Conservation (phyloP, 2,113 vertebrate genomes). For the Cryptomyrus ogoouensis region DNA sequence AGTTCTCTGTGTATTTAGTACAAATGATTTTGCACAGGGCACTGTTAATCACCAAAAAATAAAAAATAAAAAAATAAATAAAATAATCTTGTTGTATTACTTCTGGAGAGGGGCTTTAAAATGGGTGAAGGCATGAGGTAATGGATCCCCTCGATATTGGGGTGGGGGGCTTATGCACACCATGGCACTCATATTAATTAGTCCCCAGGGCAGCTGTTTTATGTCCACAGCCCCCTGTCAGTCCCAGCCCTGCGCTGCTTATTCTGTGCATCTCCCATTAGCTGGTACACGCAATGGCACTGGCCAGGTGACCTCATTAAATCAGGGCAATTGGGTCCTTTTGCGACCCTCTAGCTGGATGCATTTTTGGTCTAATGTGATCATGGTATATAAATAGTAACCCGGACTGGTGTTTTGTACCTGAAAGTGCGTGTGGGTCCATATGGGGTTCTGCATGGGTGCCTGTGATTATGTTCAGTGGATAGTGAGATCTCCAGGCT, state of each 20-base stretch:
- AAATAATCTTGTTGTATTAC: background rate
- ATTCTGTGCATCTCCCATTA: background rate
- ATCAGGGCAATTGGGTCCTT: background rate
- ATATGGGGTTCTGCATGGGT: constrained; percentile 1
- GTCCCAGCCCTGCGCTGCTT: constrained; percentile 32
- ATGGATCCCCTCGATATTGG: background rate
- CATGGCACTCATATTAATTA: constrained; percentile 29
- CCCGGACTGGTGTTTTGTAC: background rate
- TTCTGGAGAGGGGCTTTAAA: background rate
- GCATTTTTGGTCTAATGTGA: background rate
- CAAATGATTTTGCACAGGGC: background rate
- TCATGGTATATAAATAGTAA: background rate
- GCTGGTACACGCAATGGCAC: background rate
- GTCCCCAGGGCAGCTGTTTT: constrained; percentile 40
- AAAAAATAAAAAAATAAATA: no score
- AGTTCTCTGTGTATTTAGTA: background rate
- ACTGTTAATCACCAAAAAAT: background rate
- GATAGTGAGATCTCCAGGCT: background rate
- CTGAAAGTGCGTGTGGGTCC: background rate
- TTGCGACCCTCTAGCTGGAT: background rate
- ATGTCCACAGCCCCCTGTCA: constrained; percentile 23
- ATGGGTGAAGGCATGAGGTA: background rate
- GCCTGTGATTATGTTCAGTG: constrained; percentile 19
- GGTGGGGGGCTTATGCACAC: background rate
- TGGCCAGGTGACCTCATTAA: background rate